Percentiles rank a stretch among this genome's conserved stretches.
Conservation (phyloP, 2,888 invertebrate species). For the Aphodius sticticus region DNA sequence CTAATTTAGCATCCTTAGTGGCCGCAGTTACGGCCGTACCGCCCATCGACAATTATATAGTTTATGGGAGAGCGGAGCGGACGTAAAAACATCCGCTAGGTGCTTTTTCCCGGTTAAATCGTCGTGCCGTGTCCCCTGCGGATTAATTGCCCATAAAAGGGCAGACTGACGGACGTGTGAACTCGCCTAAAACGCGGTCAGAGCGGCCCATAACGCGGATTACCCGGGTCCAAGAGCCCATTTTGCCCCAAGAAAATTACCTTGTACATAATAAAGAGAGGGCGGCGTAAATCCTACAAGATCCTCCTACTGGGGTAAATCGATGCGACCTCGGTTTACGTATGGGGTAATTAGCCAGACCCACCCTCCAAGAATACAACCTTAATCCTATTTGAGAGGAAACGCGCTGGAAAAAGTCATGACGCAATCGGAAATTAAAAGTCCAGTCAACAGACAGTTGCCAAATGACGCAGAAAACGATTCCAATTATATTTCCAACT, state of each 20-base stretch:
- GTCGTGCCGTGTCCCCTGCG: slow-evolving; percentile 48
- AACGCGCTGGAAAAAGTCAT: background rate
- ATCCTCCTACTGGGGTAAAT: slow-evolving; percentile 31
- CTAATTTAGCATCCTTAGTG: slow-evolving; percentile 52
- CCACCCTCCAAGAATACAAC: background rate
- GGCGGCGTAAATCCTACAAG: slow-evolving; percentile 22
- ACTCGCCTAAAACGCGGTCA: slow-evolving; percentile 30
- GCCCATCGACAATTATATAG: slow-evolving; percentile 40
- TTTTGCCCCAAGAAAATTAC: slow-evolving; percentile 32
- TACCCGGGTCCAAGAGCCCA: slow-evolving; percentile 19
- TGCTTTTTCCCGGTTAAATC: slow-evolving; percentile 43
- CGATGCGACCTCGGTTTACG: slow-evolving; percentile 16
- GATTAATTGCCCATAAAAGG: slow-evolving; percentile 47
- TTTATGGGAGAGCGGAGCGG: slow-evolving; percentile 27
- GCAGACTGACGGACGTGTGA: slow-evolving; percentile 19
- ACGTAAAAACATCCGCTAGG: slow-evolving; percentile 24
- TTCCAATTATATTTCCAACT: background rate
- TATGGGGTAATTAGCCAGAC: background rate
- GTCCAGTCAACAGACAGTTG: slow-evolving; percentile 4
- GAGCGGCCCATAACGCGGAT: slow-evolving; percentile 30
- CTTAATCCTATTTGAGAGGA: background rate
- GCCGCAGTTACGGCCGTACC: slow-evolving; percentile 39
- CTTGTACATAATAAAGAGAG: slow-evolving; percentile 30
- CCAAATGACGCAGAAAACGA: slow-evolving; percentile 4
- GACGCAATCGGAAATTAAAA: background rate